Conservation (phyloP, 2,888 invertebrate genomes). For the Tipula lateralis region DNA sequence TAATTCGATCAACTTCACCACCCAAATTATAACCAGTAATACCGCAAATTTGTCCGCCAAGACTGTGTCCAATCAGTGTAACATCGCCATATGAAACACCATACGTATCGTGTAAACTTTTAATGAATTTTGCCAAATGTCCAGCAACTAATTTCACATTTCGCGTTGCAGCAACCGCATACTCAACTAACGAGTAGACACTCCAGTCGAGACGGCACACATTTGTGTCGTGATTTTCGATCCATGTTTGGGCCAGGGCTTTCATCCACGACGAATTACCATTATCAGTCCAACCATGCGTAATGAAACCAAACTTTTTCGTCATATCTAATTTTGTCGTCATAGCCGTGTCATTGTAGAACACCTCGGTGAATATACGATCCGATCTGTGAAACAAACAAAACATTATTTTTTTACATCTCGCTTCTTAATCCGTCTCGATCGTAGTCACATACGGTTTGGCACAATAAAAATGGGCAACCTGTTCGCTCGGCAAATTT, state of each 20-base stretch:
- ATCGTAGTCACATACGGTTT: background rate
- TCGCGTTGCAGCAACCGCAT: slow-evolving; percentile 39
- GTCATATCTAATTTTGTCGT: slow-evolving; percentile 40
- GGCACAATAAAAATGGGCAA: background rate
- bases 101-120: slow-evolving; percentile 40
- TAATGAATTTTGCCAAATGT: slow-evolving; percentile 43
- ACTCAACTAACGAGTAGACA: slow-evolving; percentile 42
- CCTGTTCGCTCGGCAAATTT: background rate
- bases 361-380: slow-evolving; percentile 41
- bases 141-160: background rate
- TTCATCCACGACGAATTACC: slow-evolving; percentile 46
- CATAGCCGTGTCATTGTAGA: slow-evolving; percentile 42
- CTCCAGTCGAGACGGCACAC: slow-evolving; percentile 48
- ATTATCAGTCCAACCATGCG: slow-evolving; percentile 47
- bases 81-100: slow-evolving; percentile 42
- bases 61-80: slow-evolving; percentile 46
- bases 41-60: slow-evolving; percentile 48
- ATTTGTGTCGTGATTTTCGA: slow-evolving; percentile 41
- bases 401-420: background rate
- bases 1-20: slow-evolving; percentile 45
- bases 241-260: slow-evolving; percentile 43
- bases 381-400: slow-evolving; percentile 35
- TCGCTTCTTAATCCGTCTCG: background rate
- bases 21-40: slow-evolving; percentile 43
- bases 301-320: slow-evolving; percentile 43